Conservation (phyloP, 2,797 vertebrate genomes). For the Rallus crepitans region DNA sequence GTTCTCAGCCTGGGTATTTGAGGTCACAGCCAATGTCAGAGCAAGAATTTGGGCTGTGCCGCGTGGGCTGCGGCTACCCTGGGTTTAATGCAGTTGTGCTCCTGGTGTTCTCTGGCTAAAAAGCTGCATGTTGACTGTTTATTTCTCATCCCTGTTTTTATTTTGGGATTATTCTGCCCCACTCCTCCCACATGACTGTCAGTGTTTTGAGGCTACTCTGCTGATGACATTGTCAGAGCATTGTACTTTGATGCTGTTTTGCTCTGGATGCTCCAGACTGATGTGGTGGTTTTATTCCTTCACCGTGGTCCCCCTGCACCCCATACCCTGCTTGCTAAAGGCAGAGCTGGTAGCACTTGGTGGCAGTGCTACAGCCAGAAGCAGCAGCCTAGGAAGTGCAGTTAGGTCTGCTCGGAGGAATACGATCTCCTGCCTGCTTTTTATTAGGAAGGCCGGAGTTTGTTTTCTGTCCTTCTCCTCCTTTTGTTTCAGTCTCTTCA, state of each 20-base stretch:
- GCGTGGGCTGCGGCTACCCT: not conserved
- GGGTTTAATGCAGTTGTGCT: not conserved
- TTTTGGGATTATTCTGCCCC: not conserved
- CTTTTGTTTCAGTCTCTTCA: not conserved
- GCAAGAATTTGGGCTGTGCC: not conserved
- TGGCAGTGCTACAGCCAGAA: not conserved
- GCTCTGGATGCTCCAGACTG: not conserved
- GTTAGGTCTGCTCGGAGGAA: not conserved
- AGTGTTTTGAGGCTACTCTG: not conserved
- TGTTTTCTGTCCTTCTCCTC: not conserved
- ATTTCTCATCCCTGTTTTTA: not conserved
- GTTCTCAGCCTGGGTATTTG: not conserved
- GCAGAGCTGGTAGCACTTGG: not conserved
- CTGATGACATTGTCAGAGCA: not conserved
- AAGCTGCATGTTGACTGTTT: not conserved
- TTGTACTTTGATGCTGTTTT: not conserved
- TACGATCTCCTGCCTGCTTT: not conserved
- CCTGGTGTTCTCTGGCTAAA: not conserved
- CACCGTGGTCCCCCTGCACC: no score
- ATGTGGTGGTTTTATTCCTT: not conserved
- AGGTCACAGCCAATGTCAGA: constrained; percentile 23
- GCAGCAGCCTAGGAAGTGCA: not conserved
- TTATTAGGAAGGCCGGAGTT: not conserved
- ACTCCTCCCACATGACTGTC: fast-evolving
- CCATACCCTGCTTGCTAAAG: not conserved